These are phyloP conservation scores for Novumbra hubbsi DNA, from an alignment of 2,797 vertebrate species.

Conservation along the genomic window DNA sequence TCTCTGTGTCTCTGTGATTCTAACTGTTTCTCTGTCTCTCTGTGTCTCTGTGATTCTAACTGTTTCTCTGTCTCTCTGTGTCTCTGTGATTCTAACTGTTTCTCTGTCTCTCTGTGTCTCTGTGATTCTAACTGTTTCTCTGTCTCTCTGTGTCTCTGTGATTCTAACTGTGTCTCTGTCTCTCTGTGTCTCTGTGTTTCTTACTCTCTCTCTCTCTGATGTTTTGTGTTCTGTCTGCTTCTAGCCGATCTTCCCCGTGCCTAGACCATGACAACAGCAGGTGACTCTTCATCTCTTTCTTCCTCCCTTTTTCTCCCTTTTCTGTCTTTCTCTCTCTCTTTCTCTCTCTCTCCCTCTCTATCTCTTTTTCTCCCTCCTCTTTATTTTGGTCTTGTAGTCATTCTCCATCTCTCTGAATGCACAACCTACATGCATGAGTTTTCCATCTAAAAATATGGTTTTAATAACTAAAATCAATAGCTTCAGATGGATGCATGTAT, in stretches of 20 bases:
- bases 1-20: constrained; percentile 5
- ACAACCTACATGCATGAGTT: constrained; percentile 7
- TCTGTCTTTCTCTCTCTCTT: constrained; percentile 24
- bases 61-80: constrained; percentile 45
- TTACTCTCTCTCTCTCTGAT: constrained; percentile 64
- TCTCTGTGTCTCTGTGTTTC: constrained; percentile 6
- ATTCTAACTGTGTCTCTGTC: constrained; percentile 2
- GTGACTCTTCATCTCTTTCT: constrained; percentile 73
- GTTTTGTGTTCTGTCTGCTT: constrained; percentile 81
- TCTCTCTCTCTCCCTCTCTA: background rate
- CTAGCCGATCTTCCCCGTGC: constrained; percentile 94
- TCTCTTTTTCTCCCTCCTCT: background rate
- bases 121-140: constrained; percentile 11
- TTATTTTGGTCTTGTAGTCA: background rate
- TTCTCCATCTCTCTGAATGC: constrained; percentile 24
- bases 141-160: constrained; percentile 7
- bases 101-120: background rate
- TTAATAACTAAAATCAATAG: no score
- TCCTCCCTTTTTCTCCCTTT: constrained; percentile 17
- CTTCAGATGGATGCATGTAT: background rate
- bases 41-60: constrained; percentile 15
- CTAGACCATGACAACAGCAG: constrained; percentile 99
- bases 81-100: background rate
- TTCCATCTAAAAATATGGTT: background rate
- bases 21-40: background rate